These are phyloP conservation scores for Anoplopoma fimbria DNA, from an alignment of 2,113 vertebrate genomes.

Conservation along the genomic window DNA sequence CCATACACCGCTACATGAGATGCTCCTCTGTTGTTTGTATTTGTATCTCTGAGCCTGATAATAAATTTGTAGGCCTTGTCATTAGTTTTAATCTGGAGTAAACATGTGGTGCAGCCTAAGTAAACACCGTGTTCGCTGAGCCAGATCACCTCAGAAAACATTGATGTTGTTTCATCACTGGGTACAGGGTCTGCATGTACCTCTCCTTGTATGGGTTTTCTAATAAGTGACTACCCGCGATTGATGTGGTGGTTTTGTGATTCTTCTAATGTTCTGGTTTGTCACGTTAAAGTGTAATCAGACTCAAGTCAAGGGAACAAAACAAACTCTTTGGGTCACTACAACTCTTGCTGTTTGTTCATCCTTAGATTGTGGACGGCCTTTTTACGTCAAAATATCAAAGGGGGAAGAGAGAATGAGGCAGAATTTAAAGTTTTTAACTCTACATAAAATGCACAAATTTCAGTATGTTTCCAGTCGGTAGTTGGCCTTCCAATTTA, in stretches of 20 bases:
- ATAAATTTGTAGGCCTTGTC: conserved; percentile 61
- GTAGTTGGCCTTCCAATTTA: background rate
- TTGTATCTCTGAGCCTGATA: conserved; percentile 45
- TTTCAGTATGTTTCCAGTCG: background rate
- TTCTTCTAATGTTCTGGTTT: background rate
- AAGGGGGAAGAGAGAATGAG: background rate
- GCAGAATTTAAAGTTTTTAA: background rate
- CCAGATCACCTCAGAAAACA: conserved; percentile 54
- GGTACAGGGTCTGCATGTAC: background rate
- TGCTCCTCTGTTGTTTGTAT: conserved; percentile 48
- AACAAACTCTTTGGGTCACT: background rate
- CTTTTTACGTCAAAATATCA: background rate
- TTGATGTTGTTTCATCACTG: conserved; percentile 35
- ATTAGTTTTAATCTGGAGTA: conserved; percentile 67
- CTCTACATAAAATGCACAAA: background rate
- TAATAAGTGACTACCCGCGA: conserved; percentile 39
- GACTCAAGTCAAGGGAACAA: background rate
- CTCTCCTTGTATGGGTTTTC: conserved; percentile 67
- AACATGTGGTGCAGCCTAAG: conserved; percentile 65
- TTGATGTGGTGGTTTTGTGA: conserved; percentile 12
- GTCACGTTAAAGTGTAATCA: background rate
- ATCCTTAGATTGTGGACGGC: background rate
- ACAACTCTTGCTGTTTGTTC: too few relatives aligned
- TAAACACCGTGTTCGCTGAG: conserved; percentile 68
- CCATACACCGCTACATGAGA: conserved; percentile 1